These are phyloP conservation scores for Macrotis lagotis DNA, from an alignment of 2,113 vertebrate genomes.

Conservation along the genomic window DNA sequence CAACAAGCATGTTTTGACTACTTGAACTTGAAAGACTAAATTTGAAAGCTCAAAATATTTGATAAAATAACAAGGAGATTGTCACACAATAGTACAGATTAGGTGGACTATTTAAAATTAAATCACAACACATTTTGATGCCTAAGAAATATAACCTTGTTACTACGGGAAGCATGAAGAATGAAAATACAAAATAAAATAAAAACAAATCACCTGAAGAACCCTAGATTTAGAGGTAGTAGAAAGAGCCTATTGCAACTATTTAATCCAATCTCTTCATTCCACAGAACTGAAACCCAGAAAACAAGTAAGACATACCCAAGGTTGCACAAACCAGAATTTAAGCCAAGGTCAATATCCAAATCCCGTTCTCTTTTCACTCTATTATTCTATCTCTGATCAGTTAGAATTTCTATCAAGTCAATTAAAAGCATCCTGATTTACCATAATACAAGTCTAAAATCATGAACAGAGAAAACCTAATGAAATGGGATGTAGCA, in stretches of 20 bases:
- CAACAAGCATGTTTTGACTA: not conserved
- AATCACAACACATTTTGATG: constrained; percentile 63
- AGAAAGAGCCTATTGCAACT: not conserved
- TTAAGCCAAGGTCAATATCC: not conserved
- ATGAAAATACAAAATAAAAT: constrained; percentile 29
- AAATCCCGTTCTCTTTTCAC: not conserved
- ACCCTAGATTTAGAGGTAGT: not conserved
- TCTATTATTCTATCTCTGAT: not conserved
- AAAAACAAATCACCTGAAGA: not conserved
- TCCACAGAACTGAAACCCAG: not conserved
- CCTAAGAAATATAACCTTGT: constrained; percentile 66
- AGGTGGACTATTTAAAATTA: constrained; percentile 68
- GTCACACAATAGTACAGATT: constrained; percentile 52
- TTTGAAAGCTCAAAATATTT: constrained; percentile 72
- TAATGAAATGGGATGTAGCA: not conserved
- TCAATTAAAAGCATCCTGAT: constrained; percentile 30
- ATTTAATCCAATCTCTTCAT: not conserved
- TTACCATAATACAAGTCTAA: constrained; percentile 10
- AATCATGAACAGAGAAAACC: not conserved
- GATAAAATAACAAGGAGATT: constrained; percentile 71
- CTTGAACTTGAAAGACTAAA: constrained; percentile 48
- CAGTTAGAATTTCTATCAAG: constrained; percentile 48
- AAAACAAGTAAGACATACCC: not conserved
- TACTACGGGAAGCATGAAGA: constrained; percentile 20
- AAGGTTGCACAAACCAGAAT: not conserved